Conservation (phyloP, 2,797 vertebrate genomes). For the Nyctibius grandis region DNA sequence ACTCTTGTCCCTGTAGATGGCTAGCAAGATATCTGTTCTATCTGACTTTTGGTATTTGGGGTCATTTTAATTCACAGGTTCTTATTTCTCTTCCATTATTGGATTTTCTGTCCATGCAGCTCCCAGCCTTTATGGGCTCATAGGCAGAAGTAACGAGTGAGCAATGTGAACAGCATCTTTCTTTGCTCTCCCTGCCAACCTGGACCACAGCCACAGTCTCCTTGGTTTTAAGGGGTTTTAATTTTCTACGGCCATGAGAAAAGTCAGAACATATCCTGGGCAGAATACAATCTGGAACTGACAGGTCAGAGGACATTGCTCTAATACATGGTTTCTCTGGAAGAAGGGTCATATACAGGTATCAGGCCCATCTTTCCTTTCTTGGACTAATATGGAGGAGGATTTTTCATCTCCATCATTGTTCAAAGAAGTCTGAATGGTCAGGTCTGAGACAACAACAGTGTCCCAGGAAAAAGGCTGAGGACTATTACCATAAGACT, state of each 20-base stretch:
- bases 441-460: not conserved
- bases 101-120: slow-evolving; percentile 4
- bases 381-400: not conserved
- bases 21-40: not conserved
- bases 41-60: not conserved
- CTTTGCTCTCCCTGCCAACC: not conserved
- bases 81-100: slow-evolving; percentile 37
- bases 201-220: not conserved
- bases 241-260: not conserved
- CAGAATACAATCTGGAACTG: not conserved
- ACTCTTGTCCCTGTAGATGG: not conserved
- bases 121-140: not conserved
- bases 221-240: not conserved
- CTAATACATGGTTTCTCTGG: not conserved
- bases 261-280: not conserved
- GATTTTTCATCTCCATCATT: not conserved
- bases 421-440: not conserved
- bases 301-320: not conserved
- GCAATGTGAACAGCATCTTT: not conserved
- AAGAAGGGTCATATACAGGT: not conserved
- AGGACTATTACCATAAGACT: not conserved
- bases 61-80: not conserved
- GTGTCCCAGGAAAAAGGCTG: not conserved
- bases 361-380: not conserved
- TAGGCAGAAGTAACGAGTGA: slow-evolving; percentile 7